Conservation (phyloP, 2,113 vertebrate species). For the Megaptera novaeangliae region DNA sequence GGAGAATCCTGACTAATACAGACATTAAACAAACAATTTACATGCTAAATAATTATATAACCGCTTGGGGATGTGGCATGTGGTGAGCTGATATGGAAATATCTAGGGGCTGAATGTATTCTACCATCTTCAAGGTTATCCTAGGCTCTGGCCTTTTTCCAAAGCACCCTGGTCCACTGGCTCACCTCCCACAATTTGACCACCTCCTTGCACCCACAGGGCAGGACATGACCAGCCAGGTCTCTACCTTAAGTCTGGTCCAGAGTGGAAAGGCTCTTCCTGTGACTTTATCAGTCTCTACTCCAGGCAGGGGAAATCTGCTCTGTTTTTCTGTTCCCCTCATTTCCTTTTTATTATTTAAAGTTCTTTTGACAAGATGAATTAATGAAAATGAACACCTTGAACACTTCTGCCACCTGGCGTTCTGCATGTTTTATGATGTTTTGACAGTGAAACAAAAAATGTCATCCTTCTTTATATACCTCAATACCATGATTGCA, state of each 20-base stretch:
- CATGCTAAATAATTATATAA: background rate
- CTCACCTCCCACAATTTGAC: background rate
- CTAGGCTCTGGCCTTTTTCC: background rate
- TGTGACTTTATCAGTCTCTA: background rate
- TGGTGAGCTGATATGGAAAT: background rate
- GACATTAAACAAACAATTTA: background rate
- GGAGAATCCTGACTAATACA: background rate
- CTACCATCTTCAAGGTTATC: background rate
- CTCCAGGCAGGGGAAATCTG: background rate
- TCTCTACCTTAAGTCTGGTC: background rate
- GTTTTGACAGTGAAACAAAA: background rate
- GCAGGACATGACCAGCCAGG: background rate
- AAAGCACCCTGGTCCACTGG: background rate
- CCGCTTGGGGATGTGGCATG: background rate
- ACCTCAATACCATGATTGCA: background rate
- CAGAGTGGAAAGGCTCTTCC: background rate
- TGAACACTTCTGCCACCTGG: background rate
- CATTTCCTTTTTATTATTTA: background rate
- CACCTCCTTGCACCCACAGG: background rate
- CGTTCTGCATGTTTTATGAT: background rate
- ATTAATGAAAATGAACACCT: background rate
- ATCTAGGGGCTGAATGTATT: background rate
- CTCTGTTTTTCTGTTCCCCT: background rate
- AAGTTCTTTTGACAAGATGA: background rate
- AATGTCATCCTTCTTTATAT: background rate